A percentile compares a stretch with the other conserved stretches of the same genome.
Conservation (phyloP, 2,797 vertebrate species). For the Chrosomus eos region DNA sequence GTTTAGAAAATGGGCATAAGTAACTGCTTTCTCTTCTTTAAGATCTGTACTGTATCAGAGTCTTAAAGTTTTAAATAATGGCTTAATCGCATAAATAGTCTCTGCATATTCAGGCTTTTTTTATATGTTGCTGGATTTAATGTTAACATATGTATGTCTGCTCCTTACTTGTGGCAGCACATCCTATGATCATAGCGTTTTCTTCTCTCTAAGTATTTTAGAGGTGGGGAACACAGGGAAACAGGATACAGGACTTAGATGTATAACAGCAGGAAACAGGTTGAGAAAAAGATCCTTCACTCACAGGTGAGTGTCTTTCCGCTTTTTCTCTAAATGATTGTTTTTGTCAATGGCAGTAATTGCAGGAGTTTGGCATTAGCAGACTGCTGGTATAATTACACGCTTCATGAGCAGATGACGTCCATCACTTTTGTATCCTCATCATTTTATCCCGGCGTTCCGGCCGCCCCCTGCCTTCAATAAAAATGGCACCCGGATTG, state of each 20-base stretch:
- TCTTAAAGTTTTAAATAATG: background rate
- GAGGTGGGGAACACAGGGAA: conserved; percentile 39
- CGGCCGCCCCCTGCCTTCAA: background rate
- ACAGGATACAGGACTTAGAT: conserved; percentile 6
- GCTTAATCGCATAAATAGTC: no score
- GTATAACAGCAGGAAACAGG: background rate
- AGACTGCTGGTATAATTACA: conserved; percentile 39
- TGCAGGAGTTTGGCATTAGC: conserved; percentile 20
- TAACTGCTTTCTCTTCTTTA: background rate
- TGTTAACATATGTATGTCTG: conserved; percentile 30
- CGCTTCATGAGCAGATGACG: conserved; percentile 8
- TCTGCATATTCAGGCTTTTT: background rate
- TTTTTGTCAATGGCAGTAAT: conserved; percentile 47
- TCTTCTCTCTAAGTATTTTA: conserved; percentile 28
- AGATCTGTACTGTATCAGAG: background rate
- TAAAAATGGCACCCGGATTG: conserved; percentile 9
- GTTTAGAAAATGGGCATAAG: background rate
- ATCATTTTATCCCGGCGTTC: conserved; percentile 1
- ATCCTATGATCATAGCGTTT: background rate
- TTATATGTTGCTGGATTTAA: background rate
- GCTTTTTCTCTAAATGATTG: conserved; percentile 25
- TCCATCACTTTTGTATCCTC: conserved; percentile 26
- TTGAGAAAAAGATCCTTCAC: conserved; percentile 2
- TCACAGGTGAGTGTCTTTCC: conserved; percentile 33
- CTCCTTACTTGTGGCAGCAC: conserved; percentile 21